Evolutionary conservation across 2,797 vertebrate species (phyloP), one percentile per base, ranked within the genome.

Genomic region (Poeciliopsis paucimaculata): DNA sequence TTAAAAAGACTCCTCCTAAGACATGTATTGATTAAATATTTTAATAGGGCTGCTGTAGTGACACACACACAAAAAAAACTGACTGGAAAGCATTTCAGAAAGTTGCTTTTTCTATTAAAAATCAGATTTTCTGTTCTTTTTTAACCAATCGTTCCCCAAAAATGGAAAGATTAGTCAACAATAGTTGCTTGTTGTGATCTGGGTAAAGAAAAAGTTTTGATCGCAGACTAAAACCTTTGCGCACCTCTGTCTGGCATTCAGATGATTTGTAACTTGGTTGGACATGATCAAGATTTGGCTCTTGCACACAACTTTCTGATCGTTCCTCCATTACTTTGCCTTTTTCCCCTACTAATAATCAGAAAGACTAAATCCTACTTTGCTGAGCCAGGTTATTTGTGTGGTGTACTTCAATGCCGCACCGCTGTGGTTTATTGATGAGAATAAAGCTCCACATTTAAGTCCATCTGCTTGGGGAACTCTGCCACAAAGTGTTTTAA

Each of bases 391-490:
- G 57, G 80, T 55, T 87, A 66, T 28, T 64, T 85, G 76, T 84
- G 80, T 80, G 43, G 49, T 83, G 73, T 75, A 85, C 87, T 81
- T 73, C 75, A 36, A 66, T 77, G 77, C 78, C 82, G 79, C 70
- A 62, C 12, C 77, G 76, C 72, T 66, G 72, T 74, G 75, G 86
- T 91, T 87, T 88, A 90, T 80, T 84, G 77, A 70, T 20, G 66
- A 82, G 84, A 80, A 80, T 90, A 87, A 91, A 91, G 86, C 57
- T 71, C 45, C 49, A 49, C 66, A 79, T 81, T 90, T 90, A 89
- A 88, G 79, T 46, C 70, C 15, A 60, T 88, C 83, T 89, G 86
- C 90, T 82, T 76, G 43, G 43, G 62, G 77, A 84, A 86, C 91
- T 90, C 85, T 86, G 82, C 72, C 78, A 81, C 5, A 7, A 73